These are phyloP conservation scores for Enteromius treurensis DNA, from an alignment of 2,797 vertebrate species.

Conservation along the genomic window DNA sequence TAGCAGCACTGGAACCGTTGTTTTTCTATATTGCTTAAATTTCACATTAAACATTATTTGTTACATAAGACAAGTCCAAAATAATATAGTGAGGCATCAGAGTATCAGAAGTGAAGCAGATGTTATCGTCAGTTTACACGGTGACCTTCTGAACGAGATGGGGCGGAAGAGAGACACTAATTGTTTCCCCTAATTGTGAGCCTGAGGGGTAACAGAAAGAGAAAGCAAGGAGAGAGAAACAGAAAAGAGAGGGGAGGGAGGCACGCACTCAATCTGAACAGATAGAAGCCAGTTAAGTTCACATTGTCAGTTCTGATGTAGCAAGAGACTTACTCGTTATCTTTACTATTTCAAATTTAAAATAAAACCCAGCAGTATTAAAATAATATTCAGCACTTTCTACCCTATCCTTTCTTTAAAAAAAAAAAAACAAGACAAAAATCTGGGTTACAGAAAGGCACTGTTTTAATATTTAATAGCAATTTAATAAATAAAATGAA, in stretches of 20 bases:
- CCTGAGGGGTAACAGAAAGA: conserved; percentile 68
- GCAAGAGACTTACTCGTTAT: background rate
- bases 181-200: conserved; percentile 70
- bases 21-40: conserved; percentile 21
- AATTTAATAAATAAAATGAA: background rate
- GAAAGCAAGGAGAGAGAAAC: conserved; percentile 34
- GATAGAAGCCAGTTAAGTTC: conserved; percentile 16
- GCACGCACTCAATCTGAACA: background rate
- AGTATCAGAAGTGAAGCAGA: conserved; percentile 32
- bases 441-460: background rate
- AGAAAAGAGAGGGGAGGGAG: conserved; percentile 7
- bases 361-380: background rate
- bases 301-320: background rate
- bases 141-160: conserved; percentile 77
- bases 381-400: background rate
- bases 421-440: background rate
- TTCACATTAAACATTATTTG: background rate
- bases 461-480: too few species aligned
- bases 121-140: background rate
- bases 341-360: background rate
- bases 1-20: background rate
- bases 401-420: background rate
- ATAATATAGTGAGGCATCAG: conserved; percentile 13
- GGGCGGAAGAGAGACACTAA: conserved; percentile 74
- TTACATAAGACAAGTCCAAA: conserved; percentile 14